Percentiles rank a stretch among this genome's conserved stretches.
phyloP scores from a whole-genome alignment of 2,113 vertebrate species.

The Oriolus oriolus region DNA sequence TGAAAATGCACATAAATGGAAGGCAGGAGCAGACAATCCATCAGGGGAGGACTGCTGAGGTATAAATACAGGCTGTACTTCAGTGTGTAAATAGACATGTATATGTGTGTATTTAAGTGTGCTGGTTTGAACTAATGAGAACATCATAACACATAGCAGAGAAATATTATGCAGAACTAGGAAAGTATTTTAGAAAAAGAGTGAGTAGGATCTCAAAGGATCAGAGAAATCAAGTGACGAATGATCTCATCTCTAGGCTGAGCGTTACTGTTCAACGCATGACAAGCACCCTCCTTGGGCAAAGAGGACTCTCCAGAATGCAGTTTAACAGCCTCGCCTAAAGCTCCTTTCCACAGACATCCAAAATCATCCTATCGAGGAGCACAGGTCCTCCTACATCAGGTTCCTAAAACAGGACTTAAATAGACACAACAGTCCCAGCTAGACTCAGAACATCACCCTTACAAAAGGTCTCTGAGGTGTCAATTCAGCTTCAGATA shows the following conservation, averaged over 20 bases:
- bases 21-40: background rate
- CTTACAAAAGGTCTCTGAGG: background rate
- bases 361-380: fast-evolving
- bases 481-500: background rate
- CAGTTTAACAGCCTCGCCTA: background rate
- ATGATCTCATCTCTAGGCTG: background rate
- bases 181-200: background rate
- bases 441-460: background rate
- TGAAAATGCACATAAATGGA: background rate
- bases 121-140: background rate
- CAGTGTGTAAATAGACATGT: fast-evolving
- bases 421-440: background rate
- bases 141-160: background rate
- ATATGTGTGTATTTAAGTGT: background rate
- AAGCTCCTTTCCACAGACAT: background rate
- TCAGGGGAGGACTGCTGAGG: background rate
- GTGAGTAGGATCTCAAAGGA: background rate
- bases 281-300: background rate
- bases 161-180: background rate
- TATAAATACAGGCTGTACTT: background rate
- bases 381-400: background rate
- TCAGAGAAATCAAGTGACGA: background rate
- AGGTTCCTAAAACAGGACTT: background rate
- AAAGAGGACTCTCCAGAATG: background rate
- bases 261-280: fast-evolving